Percentiles rank a stretch among this genome's conserved stretches.
These are phyloP conservation scores for Drosophila sp. DNA, from an alignment of 1,140 invertebrate species.

Conservation along the genomic window DNA sequence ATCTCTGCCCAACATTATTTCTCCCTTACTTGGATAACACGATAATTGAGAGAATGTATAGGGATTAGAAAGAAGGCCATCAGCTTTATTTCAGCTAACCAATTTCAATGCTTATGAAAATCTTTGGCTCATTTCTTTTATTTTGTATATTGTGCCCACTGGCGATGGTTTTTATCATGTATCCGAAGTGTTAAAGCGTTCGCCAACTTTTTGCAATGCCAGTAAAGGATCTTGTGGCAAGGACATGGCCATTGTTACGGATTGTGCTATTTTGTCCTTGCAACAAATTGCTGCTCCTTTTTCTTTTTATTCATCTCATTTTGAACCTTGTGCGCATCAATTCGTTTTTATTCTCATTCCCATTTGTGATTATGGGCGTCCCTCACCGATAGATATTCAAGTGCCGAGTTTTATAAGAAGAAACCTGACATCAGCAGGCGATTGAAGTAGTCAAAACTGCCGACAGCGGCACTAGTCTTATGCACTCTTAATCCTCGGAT, in stretches of 20 bases:
- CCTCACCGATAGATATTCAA: neutral
- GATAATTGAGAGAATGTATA: slow-evolving; percentile 6
- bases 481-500: slow-evolving; percentile 50
- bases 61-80: neutral
- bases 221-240: slow-evolving; percentile 36
- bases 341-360: slow-evolving; percentile 25
- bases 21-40: neutral
- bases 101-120: slow-evolving; percentile 51
- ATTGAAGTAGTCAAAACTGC: slow-evolving; percentile 17
- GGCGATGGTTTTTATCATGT: slow-evolving; percentile 49
- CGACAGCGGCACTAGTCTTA: neutral
- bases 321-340: slow-evolving; percentile 35
- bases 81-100: slow-evolving; percentile 15
- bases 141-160: slow-evolving; percentile 19
- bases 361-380: slow-evolving; percentile 55
- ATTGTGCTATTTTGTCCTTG: slow-evolving; percentile 68
- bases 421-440: slow-evolving; percentile 9
- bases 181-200: slow-evolving; percentile 59
- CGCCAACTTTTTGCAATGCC: slow-evolving; percentile 56
- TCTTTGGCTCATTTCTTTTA: slow-evolving; percentile 40
- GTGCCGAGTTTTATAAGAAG: slow-evolving; percentile 27
- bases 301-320: slow-evolving; percentile 40
- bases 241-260: slow-evolving; percentile 71
- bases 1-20: neutral
- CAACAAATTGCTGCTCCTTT: slow-evolving; percentile 66